Evolutionary conservation across 2,797 vertebrate genomes (phyloP).

Genomic region (Argyrosomus regius): DNA sequence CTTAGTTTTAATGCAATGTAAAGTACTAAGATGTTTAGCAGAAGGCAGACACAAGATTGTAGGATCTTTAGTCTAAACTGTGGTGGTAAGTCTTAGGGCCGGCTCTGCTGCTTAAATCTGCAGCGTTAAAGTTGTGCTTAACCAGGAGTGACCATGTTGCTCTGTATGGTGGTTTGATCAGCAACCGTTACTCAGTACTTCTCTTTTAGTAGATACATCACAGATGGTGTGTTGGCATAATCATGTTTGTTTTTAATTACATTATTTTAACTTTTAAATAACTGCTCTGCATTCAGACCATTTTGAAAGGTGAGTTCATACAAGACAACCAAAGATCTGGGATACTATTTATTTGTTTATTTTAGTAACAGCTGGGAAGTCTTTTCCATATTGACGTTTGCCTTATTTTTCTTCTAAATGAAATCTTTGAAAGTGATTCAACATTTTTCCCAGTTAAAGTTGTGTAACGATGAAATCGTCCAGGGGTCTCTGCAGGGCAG

Average conservation of each 20-base stretch:
- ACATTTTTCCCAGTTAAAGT: slow-evolving; percentile 55
- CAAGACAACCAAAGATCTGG: slow-evolving; percentile 2
- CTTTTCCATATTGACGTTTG: background rate
- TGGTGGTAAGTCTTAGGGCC: background rate
- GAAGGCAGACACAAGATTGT: background rate
- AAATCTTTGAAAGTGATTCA: slow-evolving; percentile 11
- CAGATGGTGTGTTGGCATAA: no score
- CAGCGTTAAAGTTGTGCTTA: background rate
- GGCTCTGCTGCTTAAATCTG: background rate
- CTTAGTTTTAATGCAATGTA: background rate
- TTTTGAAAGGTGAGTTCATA: background rate
- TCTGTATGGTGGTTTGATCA: background rate
- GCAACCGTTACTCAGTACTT: background rate
- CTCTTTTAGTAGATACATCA: background rate
- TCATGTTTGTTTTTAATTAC: background rate
- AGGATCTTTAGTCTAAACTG: background rate
- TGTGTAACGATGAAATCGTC: slow-evolving; percentile 60
- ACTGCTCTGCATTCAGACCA: background rate
- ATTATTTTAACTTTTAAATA: no score
- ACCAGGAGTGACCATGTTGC: background rate
- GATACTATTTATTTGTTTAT: slow-evolving; percentile 29
- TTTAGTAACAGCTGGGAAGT: background rate
- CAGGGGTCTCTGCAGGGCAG: slow-evolving; percentile 63
- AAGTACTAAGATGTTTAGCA: background rate
- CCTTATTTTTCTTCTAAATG: background rate